These are phyloP conservation scores for Manacus vitellinus DNA, from an alignment of 2,113 vertebrate species.

Conservation along the genomic window DNA sequence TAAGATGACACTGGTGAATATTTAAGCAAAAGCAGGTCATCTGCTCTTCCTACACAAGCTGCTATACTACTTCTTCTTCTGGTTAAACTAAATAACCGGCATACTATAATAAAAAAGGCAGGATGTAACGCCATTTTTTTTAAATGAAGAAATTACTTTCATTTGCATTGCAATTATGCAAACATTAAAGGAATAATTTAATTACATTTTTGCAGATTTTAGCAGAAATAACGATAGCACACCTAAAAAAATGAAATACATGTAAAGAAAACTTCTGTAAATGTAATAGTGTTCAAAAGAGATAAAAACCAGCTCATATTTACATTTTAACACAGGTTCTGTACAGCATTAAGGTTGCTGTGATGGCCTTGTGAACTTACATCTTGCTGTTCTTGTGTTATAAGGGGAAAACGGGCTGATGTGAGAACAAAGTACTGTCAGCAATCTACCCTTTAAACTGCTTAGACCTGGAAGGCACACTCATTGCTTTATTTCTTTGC, in stretches of 20 bases:
- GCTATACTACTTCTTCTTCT: background rate
- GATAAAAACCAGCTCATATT: slow-evolving; percentile 52
- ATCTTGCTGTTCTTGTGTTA: slow-evolving; percentile 76
- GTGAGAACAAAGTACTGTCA: slow-evolving; percentile 88
- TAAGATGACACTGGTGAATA: background rate
- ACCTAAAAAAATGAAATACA: slow-evolving; percentile 54
- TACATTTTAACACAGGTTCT: slow-evolving; percentile 63
- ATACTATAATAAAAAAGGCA: background rate
- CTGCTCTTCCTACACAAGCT: background rate
- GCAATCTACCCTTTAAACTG: slow-evolving; percentile 82
- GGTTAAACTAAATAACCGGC: background rate
- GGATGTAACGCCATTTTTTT: background rate
- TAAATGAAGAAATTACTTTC: slow-evolving; percentile 49
- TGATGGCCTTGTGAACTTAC: slow-evolving; percentile 74
- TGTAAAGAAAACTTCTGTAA: slow-evolving; percentile 29
- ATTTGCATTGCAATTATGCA: slow-evolving; percentile 29
- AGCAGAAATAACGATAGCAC: slow-evolving; percentile 39
- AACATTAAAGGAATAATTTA: slow-evolving; percentile 56
- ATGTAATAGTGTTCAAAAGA: slow-evolving; percentile 32
- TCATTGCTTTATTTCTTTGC: slow-evolving; percentile 91
- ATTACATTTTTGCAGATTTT: slow-evolving; percentile 47
- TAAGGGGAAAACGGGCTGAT: slow-evolving; percentile 73
- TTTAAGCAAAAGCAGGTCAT: background rate
- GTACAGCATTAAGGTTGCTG: slow-evolving; percentile 61
- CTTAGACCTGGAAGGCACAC: slow-evolving; percentile 89